Conservation (phyloP, 2,113 vertebrate species). For the Pyrgilauda ruficollis region DNA sequence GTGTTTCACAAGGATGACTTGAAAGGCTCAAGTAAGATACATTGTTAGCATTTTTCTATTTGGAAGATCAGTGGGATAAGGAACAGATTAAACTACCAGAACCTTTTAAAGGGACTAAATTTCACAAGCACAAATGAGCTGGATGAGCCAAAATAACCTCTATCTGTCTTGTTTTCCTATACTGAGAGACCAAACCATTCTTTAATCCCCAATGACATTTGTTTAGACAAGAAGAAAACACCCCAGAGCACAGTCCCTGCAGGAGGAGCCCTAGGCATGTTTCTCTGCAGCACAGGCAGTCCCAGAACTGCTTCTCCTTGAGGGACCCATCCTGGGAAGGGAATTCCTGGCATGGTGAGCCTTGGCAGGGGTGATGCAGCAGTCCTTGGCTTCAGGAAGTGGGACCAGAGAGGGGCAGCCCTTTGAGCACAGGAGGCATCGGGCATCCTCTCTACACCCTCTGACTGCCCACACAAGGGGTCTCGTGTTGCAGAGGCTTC, state of each 20-base stretch:
- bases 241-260: neutral
- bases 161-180: neutral
- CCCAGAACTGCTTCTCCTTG: neutral
- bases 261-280: fast-evolving
- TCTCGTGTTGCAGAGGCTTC: neutral
- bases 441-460: neutral
- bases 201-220: neutral
- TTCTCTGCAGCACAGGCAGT: fast-evolving
- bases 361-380: neutral
- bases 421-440: neutral
- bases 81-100: constrained; percentile 54
- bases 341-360: fast-evolving
- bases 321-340: fast-evolving
- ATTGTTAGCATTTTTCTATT: constrained; percentile 58
- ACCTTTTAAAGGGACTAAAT: constrained; percentile 19
- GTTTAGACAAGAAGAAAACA: neutral
- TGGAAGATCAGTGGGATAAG: constrained; percentile 32
- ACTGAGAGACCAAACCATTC: neutral
- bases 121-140: neutral
- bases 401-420: neutral
- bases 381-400: neutral
- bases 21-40: constrained; percentile 58
- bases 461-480: neutral
- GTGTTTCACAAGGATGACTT: constrained; percentile 57
- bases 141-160: constrained; percentile 12